Base-by-base conservation (phyloP, 2,797 vertebrate species). In the Acridotheres tristis region DNA sequence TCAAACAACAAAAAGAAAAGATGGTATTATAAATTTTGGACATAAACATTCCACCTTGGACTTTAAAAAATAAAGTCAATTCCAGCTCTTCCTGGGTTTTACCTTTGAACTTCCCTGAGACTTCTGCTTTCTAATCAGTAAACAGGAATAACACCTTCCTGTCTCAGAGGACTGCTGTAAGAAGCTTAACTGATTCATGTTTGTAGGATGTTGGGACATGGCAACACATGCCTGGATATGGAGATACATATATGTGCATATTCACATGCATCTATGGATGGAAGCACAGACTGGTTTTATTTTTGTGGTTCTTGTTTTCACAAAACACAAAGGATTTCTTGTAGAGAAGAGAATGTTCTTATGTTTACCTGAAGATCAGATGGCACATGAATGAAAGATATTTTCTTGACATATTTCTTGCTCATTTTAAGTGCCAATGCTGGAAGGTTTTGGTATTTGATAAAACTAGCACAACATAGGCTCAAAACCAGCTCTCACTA, bases 141-240 rank as follows among this genome's bases (percentile, higher is more conserved):
- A 95, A 95, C 88, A 89, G 65, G 58, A 93, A 85, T 85, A 90
- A 62, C 34, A 68, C 30, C 76, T 85, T 89, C 89, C 72, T 88
- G 87, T 92, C 76, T 58, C 59, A 57, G n/a, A 84, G 36, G 11
- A 89, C 36, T 30, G 25, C 18, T 88, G 25, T 51, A 58, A 85
- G 66, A 78, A 89, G 26, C 40, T 81, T 58, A 88, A 89, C 54
- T 45, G 59, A 36, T 71, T 67, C 0, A 0, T 45, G 21, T 68
- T 80, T 77, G 16, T 17, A 73, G 62, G 40, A 30, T 42, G 47
- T 7, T 45, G 43, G 29, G 36, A 69, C 21, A n/a, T 2, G n/a
- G 43, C n/a, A 65, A 55, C 10, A 36, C 1, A 2, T 7, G 10
- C 3, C 7, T 54, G 69, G 29, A 30, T 54, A 21, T 34, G n/a